phyloP scores from a whole-genome alignment of 2,888 invertebrate genomes.

The Hypselothyrea guttata region DNA sequence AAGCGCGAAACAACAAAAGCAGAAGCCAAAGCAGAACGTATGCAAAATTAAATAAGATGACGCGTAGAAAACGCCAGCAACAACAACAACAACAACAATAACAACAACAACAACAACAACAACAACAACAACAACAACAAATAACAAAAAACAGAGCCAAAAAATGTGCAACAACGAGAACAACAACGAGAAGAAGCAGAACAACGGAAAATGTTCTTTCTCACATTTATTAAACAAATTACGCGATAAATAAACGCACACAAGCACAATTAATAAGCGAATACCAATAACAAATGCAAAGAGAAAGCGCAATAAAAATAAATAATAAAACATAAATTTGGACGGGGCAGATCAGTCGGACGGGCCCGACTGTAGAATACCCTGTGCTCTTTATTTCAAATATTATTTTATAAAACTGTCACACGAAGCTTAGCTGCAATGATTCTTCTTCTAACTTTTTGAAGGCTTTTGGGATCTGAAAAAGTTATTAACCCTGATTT shows the following conservation, averaged over 20 bases:
- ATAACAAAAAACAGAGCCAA: conserved; percentile 1
- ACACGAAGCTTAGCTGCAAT: too few species aligned
- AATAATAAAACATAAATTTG: conserved; percentile 28
- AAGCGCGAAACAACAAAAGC: conserved; percentile 47
- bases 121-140: conserved; percentile 41
- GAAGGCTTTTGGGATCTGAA: too few species aligned
- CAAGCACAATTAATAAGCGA: conserved; percentile 33
- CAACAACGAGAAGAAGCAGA: conserved; percentile 20
- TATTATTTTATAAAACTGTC: too few species aligned
- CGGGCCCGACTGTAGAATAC: too few species aligned
- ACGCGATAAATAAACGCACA: conserved; percentile 43
- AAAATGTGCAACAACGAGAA: conserved; percentile 36
- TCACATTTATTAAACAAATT: conserved; percentile 76
- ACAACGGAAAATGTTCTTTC: conserved; percentile 45
- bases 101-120: conserved; percentile 50
- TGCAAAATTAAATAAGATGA: conserved; percentile 77
- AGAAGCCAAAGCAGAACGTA: conserved; percentile 27
- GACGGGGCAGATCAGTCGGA: too few species aligned
- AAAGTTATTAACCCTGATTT: too few species aligned
- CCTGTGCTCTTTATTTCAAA: too few species aligned
- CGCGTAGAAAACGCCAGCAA: conserved; percentile 54
- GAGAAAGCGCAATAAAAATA: conserved; percentile 47
- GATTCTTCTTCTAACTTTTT: too few species aligned
- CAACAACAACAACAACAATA: conserved; percentile 23
- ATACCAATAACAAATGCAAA: conserved; percentile 28